Conservation (phyloP, 2,113 vertebrate species). For the Excalfactoria chinensis region DNA sequence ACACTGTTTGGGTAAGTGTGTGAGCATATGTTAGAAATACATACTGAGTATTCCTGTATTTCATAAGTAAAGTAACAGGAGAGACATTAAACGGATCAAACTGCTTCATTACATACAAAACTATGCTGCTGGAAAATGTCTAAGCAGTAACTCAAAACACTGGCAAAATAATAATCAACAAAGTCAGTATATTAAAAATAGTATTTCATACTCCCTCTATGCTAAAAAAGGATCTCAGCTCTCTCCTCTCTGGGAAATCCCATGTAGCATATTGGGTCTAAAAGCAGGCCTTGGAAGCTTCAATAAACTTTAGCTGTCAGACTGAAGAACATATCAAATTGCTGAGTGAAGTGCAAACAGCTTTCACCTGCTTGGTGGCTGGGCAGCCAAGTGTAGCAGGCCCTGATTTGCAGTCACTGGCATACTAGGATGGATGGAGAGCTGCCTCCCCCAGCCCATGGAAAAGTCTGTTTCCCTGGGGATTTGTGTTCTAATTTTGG, state of each 20-base stretch:
- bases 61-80: neutral
- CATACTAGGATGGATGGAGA: accelerated
- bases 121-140: neutral
- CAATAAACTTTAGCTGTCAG: neutral
- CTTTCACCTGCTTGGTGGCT: neutral
- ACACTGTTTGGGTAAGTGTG: conserved; percentile 94
- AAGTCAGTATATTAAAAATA: conserved; percentile 26
- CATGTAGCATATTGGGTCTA: neutral
- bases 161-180: neutral
- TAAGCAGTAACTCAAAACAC: conserved; percentile 9
- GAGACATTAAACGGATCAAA: neutral
- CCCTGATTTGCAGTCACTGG: neutral
- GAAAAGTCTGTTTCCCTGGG: neutral
- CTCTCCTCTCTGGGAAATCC: neutral
- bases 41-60: neutral
- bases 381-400: accelerated
- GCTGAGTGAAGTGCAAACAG: neutral
- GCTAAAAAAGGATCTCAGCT: neutral
- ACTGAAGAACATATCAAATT: neutral
- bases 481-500: conserved; percentile 26
- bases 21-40: neutral
- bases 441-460: neutral
- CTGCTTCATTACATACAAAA: neutral
- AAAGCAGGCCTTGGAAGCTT: neutral
- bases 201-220: neutral